Percentiles rank a stretch among this genome's conserved stretches.
phyloP scores from a whole-genome alignment of 1,140 invertebrate genomes.

The Apis cerana region DNA sequence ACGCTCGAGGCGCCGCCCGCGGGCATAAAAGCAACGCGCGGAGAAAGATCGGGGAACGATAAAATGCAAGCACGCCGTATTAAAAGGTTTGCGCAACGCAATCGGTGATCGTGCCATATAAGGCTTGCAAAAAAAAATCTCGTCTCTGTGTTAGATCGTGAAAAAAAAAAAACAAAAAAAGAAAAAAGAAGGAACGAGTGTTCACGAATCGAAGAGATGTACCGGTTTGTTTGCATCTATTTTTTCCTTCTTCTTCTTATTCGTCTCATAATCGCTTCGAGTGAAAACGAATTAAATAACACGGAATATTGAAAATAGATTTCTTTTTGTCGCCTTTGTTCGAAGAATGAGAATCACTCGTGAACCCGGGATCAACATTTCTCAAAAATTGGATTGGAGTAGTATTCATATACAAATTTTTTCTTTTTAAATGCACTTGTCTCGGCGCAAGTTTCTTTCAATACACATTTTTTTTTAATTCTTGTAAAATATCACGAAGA shows the following conservation, averaged over 20 bases:
- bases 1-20: constrained; percentile 27
- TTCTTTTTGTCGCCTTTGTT: too few relatives aligned
- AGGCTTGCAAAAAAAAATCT: constrained; percentile 27
- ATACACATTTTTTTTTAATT: too few relatives aligned
- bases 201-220: background rate
- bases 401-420: too few relatives aligned
- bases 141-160: constrained; percentile 21
- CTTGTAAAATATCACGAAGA: too few relatives aligned
- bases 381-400: too few relatives aligned
- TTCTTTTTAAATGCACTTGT: too few relatives aligned
- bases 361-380: too few relatives aligned
- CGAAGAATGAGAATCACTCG: too few relatives aligned
- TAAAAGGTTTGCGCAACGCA: constrained; percentile 59
- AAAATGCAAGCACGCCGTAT: constrained; percentile 57
- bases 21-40: constrained; percentile 25
- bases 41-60: constrained; percentile 59
- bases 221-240: background rate
- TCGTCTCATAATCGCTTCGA: too few relatives aligned
- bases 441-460: too few relatives aligned
- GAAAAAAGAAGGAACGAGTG: background rate
- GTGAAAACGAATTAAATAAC: too few relatives aligned
- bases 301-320: too few relatives aligned
- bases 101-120: constrained; percentile 48
- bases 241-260: background rate
- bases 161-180: background rate